Percentiles rank a stretch among this genome's conserved stretches.
phyloP scores from a whole-genome alignment of 2,888 invertebrate genomes.

The Rhagium mordax region DNA sequence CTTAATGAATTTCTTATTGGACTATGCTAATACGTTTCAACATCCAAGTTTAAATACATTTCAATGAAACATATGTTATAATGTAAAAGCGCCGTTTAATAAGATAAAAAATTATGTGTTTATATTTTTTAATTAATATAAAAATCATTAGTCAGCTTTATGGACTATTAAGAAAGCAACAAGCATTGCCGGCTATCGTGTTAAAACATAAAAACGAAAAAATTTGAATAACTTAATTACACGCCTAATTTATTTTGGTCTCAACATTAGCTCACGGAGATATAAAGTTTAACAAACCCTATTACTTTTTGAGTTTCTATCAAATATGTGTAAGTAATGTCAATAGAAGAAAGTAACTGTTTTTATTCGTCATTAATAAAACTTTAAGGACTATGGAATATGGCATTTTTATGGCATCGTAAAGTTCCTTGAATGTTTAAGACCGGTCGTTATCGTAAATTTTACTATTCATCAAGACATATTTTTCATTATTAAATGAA shows the following conservation, averaged over 20 bases:
- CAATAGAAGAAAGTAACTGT: slow-evolving; percentile 41
- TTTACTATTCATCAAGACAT: slow-evolving; percentile 42
- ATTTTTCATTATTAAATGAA: slow-evolving; percentile 42
- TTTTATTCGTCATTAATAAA: slow-evolving; percentile 46
- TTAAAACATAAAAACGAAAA: neutral
- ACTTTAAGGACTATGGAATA: slow-evolving; percentile 47
- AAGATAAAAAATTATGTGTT: neutral
- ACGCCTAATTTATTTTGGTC: slow-evolving; percentile 13
- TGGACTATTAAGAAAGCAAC: neutral
- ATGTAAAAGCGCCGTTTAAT: neutral
- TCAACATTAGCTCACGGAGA: neutral
- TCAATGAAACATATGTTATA: neutral
- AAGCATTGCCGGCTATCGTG: neutral
- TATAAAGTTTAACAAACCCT: slow-evolving; percentile 17
- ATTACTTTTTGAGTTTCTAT: slow-evolving; percentile 15
- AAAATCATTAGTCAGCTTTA: neutral
- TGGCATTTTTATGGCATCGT: slow-evolving; percentile 41
- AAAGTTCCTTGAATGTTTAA: slow-evolving; percentile 42
- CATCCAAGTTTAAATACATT: neutral
- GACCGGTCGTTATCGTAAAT: slow-evolving; percentile 41
- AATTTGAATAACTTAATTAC: slow-evolving; percentile 12
- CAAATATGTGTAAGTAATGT: slow-evolving; percentile 30
- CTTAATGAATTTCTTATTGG: neutral
- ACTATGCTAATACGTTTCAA: too few relatives aligned
- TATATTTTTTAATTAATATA: neutral